A percentile compares a stretch with the other conserved stretches of the same genome.
Evolutionary conservation across 2,888 invertebrate species (phyloP).

Genomic region (Pseudoips prasinana): DNA sequence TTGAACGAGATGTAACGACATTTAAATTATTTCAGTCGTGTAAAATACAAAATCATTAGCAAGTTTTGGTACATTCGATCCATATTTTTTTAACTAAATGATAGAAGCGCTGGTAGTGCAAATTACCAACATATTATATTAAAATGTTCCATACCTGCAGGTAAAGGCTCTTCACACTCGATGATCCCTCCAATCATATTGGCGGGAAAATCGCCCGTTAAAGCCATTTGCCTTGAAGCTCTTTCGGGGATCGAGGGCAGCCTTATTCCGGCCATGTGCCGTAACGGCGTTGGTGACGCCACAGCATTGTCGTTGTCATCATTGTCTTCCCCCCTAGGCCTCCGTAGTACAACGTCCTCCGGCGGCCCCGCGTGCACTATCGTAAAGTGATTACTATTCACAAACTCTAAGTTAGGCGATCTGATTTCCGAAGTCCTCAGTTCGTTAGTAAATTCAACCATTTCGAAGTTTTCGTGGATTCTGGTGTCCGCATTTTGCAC

Average conservation of each 20-base stretch:
- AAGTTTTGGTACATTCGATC: too few relatives aligned
- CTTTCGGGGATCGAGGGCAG: constrained; percentile 92
- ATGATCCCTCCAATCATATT: constrained; percentile 81
- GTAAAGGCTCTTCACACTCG: constrained; percentile 90
- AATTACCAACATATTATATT: too few relatives aligned
- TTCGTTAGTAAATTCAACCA: constrained; percentile 75
- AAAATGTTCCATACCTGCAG: constrained; percentile 89
- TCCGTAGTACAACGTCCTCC: constrained; percentile 72
- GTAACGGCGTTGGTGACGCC: constrained; percentile 83
- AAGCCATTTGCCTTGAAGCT: constrained; percentile 79
- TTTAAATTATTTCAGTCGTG: too few relatives aligned
- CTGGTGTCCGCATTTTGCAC: constrained; percentile 62
- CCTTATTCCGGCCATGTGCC: constrained; percentile 88
- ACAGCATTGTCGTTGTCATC: constrained; percentile 72
- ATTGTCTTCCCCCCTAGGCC: constrained; percentile 62
- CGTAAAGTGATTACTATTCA: constrained; percentile 81
- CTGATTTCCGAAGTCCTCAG: constrained; percentile 76
- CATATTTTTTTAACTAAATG: too few relatives aligned
- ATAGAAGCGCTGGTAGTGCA: too few relatives aligned
- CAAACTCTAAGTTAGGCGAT: constrained; percentile 79
- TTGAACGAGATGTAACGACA: too few relatives aligned
- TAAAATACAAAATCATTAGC: too few relatives aligned
- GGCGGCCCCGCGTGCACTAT: constrained; percentile 77
- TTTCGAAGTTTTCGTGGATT: constrained; percentile 65
- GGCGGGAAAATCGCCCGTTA: constrained; percentile 78